Evolutionary conservation across 2,888 invertebrate genomes (phyloP).

Genomic region (Campopleginae sp.): DNA sequence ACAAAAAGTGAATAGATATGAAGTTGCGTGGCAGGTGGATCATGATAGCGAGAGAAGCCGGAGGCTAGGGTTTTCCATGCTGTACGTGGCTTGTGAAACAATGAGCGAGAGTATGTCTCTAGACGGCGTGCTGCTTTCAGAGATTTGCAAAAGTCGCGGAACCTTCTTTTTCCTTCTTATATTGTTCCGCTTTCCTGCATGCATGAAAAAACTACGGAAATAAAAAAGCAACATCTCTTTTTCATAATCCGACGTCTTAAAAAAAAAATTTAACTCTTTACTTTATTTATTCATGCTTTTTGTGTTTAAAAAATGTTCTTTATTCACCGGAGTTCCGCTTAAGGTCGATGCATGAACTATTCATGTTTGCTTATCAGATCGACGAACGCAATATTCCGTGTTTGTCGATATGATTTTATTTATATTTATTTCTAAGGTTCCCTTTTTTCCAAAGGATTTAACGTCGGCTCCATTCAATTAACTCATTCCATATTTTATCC

Average conservation of each 20-base stretch:
- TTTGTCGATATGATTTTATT: constrained; percentile 43
- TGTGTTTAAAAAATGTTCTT: constrained; percentile 20
- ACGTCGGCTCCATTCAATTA: background rate
- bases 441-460: background rate
- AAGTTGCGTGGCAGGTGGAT: constrained; percentile 71
- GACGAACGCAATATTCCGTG: constrained; percentile 24
- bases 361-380: constrained; percentile 54
- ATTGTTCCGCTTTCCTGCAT: constrained; percentile 14
- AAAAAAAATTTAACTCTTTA: background rate
- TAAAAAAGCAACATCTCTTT: constrained; percentile 23
- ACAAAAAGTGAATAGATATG: constrained; percentile 70
- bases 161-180: constrained; percentile 33
- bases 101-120: constrained; percentile 55
- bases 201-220: background rate
- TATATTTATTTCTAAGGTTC: constrained; percentile 21
- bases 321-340: constrained; percentile 8
- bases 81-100: constrained; percentile 70
- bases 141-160: constrained; percentile 60
- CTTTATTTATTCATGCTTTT: constrained; percentile 21
- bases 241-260: background rate
- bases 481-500: background rate
- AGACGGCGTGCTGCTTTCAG: constrained; percentile 47
- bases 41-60: constrained; percentile 56
- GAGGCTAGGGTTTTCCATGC: constrained; percentile 34
- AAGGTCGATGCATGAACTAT: constrained; percentile 53